Evolutionary conservation across 2,797 vertebrate species (phyloP).

Genomic region (Glossophaga mutica): DNA sequence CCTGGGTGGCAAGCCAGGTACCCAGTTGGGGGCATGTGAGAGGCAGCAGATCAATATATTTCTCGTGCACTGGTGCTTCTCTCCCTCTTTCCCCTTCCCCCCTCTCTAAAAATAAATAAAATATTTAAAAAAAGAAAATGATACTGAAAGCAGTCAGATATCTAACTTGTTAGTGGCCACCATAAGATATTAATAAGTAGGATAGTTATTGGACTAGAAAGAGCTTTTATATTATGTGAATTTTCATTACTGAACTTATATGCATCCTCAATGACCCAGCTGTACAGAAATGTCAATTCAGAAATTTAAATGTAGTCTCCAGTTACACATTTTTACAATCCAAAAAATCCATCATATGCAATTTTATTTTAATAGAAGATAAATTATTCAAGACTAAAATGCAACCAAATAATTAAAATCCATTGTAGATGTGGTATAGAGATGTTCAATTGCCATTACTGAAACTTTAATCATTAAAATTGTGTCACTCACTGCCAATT

Average conservation of each 20-base stretch:
- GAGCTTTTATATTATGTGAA: neutral
- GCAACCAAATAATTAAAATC: constrained; percentile 29
- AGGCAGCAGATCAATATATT: too few species aligned
- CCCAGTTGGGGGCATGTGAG: too few species aligned
- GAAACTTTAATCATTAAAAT: constrained; percentile 55
- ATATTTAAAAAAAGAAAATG: neutral
- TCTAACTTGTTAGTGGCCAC: neutral
- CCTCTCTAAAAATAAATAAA: too few species aligned
- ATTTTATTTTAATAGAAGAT: constrained; percentile 49
- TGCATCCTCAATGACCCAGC: neutral
- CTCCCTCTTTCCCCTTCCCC: too few species aligned
- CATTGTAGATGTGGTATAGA: constrained; percentile 18
- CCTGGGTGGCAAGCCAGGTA: too few species aligned
- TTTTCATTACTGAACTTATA: neutral
- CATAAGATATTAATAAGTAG: neutral
- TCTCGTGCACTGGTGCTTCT: too few species aligned
- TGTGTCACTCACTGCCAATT: constrained; percentile 62
- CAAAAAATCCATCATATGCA: neutral
- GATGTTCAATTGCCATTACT: constrained; percentile 1
- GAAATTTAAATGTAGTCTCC: constrained; percentile 3
- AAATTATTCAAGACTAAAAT: constrained; percentile 50
- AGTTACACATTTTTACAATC: constrained; percentile 31
- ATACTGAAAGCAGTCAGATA: neutral
- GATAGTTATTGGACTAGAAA: neutral
- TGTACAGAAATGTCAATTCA: neutral